Evolutionary conservation across 2,113 vertebrate genomes (phyloP).

Genomic region (Thalassarche chlororhynchos): DNA sequence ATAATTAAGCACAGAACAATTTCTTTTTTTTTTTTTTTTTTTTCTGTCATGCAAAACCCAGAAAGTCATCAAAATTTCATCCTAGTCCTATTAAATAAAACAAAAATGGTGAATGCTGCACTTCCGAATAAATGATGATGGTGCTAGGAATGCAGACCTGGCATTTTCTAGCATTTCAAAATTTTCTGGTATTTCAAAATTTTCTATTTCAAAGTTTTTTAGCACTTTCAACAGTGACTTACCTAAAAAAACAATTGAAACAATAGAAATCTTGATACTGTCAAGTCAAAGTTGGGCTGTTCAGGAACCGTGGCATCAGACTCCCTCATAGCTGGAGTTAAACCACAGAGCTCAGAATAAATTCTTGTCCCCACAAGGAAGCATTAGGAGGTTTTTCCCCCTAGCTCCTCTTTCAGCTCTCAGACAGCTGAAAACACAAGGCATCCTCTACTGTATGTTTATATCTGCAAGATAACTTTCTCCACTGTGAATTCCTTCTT

Average conservation of each 20-base stretch:
- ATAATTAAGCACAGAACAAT: neutral
- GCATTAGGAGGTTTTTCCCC: neutral
- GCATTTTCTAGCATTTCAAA: neutral
- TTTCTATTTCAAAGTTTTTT: neutral
- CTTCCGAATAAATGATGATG: neutral
- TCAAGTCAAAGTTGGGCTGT: neutral
- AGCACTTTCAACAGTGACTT: neutral
- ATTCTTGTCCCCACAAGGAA: neutral
- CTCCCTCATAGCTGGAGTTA: neutral
- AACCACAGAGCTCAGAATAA: neutral
- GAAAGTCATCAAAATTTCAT: neutral
- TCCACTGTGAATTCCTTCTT: neutral
- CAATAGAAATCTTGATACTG: neutral
- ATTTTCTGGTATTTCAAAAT: neutral
- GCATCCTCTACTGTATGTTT: neutral
- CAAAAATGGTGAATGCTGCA: neutral
- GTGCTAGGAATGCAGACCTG: neutral
- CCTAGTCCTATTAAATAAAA: neutral
- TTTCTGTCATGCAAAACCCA: neutral
- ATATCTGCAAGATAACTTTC: neutral
- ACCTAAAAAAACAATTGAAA: neutral
- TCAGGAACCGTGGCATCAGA: neutral
- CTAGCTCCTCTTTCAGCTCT: neutral
- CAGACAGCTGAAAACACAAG: neutral
- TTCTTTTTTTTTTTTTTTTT: too few species aligned